Conservation (phyloP, 2,888 invertebrate species). For the Polymixis flavicincta region DNA sequence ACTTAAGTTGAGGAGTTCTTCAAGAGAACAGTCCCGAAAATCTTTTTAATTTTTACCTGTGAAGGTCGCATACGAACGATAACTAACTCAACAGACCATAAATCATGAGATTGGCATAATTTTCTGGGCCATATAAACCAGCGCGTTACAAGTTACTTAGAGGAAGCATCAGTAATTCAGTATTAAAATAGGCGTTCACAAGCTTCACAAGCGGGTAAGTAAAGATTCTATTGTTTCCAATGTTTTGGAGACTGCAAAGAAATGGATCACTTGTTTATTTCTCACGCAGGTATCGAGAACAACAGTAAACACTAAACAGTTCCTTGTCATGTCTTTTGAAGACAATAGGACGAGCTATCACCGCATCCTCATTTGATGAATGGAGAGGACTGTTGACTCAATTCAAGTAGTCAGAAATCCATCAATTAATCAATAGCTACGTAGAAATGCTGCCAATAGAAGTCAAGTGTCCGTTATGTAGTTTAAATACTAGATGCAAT, state of each 20-base stretch:
- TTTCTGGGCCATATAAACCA: slow-evolving; percentile 40
- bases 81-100: slow-evolving; percentile 51
- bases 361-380: background rate
- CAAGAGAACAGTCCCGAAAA: slow-evolving; percentile 16
- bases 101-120: slow-evolving; percentile 52
- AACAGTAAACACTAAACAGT: slow-evolving; percentile 32
- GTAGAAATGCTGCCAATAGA: slow-evolving; percentile 10
- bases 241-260: slow-evolving; percentile 47
- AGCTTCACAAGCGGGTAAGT: slow-evolving; percentile 24
- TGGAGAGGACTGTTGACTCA: background rate
- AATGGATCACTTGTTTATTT: slow-evolving; percentile 29
- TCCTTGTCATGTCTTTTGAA: slow-evolving; percentile 15
- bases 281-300: slow-evolving; percentile 15
- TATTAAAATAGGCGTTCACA: slow-evolving; percentile 25
- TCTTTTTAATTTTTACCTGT: slow-evolving; percentile 16
- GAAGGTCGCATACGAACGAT: slow-evolving; percentile 48
- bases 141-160: slow-evolving; percentile 1
- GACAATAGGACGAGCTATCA: slow-evolving; percentile 1
- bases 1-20: no score
- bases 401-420: slow-evolving; percentile 12
- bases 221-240: slow-evolving; percentile 23
- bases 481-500: slow-evolving; percentile 12
- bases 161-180: slow-evolving; percentile 18
- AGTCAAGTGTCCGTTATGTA: background rate
- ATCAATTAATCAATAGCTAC: slow-evolving; percentile 36